Evolutionary conservation across 1,140 invertebrate species (phyloP).

Genomic region (Elysia chlorotica): DNA sequence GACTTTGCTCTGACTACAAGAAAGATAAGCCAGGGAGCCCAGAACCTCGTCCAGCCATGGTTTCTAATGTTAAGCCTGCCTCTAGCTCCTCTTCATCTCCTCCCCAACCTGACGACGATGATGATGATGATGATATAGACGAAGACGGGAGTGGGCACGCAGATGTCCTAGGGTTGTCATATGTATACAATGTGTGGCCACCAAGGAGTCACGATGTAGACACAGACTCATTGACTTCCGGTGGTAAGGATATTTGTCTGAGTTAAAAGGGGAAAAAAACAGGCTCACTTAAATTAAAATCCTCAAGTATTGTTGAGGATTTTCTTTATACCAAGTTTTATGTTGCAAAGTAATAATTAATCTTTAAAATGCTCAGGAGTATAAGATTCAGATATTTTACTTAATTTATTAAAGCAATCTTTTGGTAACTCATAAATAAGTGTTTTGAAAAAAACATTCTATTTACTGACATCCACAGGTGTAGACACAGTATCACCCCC

Average conservation of each 20-base stretch:
- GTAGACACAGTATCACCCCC: slow-evolving; percentile 6
- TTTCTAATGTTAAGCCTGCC: too few species aligned
- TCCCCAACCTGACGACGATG: slow-evolving; percentile 7
- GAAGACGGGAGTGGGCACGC: too few species aligned
- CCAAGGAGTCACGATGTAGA: slow-evolving; percentile 32
- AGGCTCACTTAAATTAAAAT: too few species aligned
- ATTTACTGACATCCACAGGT: not conserved
- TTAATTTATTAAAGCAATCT: too few species aligned
- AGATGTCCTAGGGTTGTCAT: not conserved
- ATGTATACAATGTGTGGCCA: slow-evolving; percentile 15
- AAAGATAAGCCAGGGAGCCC: slow-evolving; percentile 9
- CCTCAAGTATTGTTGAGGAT: too few species aligned
- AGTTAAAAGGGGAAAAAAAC: too few species aligned
- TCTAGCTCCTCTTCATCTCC: slow-evolving; percentile 12
- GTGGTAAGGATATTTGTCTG: too few species aligned
- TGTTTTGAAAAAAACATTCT: not conserved
- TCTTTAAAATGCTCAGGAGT: not conserved
- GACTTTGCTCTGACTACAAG: too few species aligned
- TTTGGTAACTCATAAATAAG: too few species aligned
- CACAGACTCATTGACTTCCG: slow-evolving; percentile 54
- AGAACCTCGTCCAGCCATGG: slow-evolving; percentile 7
- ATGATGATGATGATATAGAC: too few species aligned
- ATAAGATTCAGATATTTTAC: too few species aligned
- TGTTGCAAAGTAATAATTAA: not conserved
- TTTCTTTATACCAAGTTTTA: too few species aligned